phyloP scores from a whole-genome alignment of 2,797 vertebrate species.

The Bufotes viridis region DNA sequence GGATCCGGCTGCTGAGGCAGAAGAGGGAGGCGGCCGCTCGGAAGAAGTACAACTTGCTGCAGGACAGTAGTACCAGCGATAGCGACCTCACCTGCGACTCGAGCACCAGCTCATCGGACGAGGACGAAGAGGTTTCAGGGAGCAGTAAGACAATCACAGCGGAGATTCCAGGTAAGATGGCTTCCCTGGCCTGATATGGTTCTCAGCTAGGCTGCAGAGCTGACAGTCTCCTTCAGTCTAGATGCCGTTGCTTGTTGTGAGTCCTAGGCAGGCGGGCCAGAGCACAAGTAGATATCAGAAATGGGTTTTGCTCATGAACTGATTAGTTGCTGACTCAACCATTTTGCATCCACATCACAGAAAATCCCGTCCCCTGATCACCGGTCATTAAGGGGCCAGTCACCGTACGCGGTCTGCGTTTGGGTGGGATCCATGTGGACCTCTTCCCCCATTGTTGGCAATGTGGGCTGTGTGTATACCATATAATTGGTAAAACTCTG shows the following conservation, averaged over 20 bases:
- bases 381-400: no score
- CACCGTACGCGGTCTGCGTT: no score
- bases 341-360: slow-evolving; percentile 34
- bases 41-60: slow-evolving; percentile 97
- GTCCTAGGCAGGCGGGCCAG: not conserved
- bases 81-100: slow-evolving; percentile 98
- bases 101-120: slow-evolving; percentile 82
- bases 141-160: slow-evolving; percentile 97
- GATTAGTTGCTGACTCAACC: slow-evolving; percentile 15
- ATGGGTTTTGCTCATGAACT: not conserved
- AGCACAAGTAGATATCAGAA: not conserved
- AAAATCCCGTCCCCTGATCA: not conserved
- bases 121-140: slow-evolving; percentile 90
- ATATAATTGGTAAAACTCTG: no score
- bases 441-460: no score
- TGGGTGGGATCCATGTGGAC: no score
- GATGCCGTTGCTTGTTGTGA: not conserved
- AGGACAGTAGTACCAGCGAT: slow-evolving; percentile 99
- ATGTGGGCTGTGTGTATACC: no score
- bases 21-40: slow-evolving; percentile 95
- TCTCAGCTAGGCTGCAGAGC: not conserved
- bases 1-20: slow-evolving; percentile 93
- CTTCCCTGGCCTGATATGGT: not conserved
- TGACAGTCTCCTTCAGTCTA: not conserved
- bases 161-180: slow-evolving; percentile 95